phyloP scores from a whole-genome alignment of 2,888 invertebrate genomes.

The Hypercompe scribonia region DNA sequence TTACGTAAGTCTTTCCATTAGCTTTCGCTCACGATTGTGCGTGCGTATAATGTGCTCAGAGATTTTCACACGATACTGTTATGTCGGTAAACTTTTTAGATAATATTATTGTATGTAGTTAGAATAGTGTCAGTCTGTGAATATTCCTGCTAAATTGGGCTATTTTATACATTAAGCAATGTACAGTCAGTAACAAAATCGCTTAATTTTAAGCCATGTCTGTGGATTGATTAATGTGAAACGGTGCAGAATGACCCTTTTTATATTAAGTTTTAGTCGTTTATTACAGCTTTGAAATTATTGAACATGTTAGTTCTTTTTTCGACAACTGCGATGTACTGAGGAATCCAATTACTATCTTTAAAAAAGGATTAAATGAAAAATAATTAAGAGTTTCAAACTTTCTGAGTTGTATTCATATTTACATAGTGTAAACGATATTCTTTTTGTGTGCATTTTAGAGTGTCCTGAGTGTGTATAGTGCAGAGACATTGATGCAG shows the following conservation, averaged over 20 bases:
- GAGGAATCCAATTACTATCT: no score
- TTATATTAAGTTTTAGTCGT: no score
- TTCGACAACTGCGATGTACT: no score
- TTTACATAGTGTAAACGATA: no score
- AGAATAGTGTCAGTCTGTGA: constrained; percentile 20
- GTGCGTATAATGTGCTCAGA: constrained; percentile 70
- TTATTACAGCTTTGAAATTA: no score
- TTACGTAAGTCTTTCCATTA: constrained; percentile 64
- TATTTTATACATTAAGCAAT: constrained; percentile 4
- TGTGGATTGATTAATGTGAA: background rate
- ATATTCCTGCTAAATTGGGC: constrained; percentile 18
- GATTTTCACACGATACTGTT: constrained; percentile 72
- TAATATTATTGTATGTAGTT: constrained; percentile 35
- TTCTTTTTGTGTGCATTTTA: no score
- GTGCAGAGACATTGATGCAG: no score
- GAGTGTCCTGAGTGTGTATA: no score
- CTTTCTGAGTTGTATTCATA: no score
- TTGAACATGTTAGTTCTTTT: no score
- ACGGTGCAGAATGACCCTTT: background rate
- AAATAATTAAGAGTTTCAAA: no score
- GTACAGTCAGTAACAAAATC: background rate
- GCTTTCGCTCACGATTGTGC: constrained; percentile 78
- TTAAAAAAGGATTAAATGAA: no score
- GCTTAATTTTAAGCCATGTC: background rate
- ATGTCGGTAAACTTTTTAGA: constrained; percentile 50